Conservation (phyloP, 2,888 invertebrate genomes). For the Macrosoma leucophasiata region DNA sequence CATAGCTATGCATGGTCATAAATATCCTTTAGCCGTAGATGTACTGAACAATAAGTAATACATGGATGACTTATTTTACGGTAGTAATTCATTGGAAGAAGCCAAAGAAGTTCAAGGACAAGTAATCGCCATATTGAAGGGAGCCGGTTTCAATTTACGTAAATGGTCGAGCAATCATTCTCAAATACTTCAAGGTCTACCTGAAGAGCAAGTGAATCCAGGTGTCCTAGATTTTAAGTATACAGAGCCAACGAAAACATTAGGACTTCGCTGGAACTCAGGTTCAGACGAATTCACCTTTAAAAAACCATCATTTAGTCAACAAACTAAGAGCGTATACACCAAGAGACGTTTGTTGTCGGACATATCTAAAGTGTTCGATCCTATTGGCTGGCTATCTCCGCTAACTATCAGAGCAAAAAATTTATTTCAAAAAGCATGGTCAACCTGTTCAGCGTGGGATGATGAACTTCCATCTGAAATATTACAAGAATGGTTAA, state of each 20-base stretch:
- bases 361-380: conserved; percentile 7
- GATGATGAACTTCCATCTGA: conserved; percentile 3
- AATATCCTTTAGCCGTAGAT: conserved; percentile 1
- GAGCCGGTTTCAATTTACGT: conserved; percentile 9
- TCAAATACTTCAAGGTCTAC: background rate
- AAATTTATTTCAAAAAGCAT: conserved; percentile 8
- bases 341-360: conserved; percentile 7
- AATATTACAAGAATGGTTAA: conserved; percentile 4
- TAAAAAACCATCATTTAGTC: background rate
- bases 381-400: conserved; percentile 10
- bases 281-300: conserved; percentile 5
- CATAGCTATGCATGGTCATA: no score
- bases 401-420: conserved; percentile 8
- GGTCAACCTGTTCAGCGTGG: background rate
- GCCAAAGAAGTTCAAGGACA: conserved; percentile 3
- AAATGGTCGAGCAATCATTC: conserved; percentile 6
- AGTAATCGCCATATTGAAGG: conserved; percentile 4
- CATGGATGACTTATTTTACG: conserved; percentile 6
- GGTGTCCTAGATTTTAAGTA: conserved; percentile 3
- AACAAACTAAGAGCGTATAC: background rate
- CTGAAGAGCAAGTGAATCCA: background rate
- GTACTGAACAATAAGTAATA: background rate
- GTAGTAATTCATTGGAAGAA: background rate
- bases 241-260: conserved; percentile 6
- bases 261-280: conserved; percentile 9